Evolutionary conservation across 2,797 vertebrate genomes (phyloP).

Genomic region (Odontamblyopus rebecca): DNA sequence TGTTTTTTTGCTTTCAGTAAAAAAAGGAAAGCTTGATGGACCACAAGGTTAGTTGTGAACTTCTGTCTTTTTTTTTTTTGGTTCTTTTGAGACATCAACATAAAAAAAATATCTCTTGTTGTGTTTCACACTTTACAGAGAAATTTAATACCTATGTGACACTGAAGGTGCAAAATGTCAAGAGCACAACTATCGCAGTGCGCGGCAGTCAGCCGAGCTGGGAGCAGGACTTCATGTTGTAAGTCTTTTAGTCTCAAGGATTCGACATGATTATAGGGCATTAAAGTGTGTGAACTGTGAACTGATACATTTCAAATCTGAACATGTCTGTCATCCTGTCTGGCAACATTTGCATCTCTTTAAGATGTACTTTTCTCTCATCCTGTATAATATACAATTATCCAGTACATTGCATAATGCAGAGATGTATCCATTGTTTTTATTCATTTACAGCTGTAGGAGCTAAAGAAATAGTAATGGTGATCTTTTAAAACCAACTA

Average conservation of each 20-base stretch:
- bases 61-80: neutral
- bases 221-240: conserved; percentile 99
- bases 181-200: conserved; percentile 96
- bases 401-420: neutral
- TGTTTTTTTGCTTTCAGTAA: conserved; percentile 79
- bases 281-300: neutral
- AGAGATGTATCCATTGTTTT: neutral
- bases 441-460: neutral
- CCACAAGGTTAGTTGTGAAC: conserved; percentile 86
- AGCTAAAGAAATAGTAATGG: neutral
- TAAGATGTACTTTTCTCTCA: neutral
- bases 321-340: neutral
- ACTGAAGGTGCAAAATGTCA: conserved; percentile 98
- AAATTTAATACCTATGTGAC: conserved; percentile 99
- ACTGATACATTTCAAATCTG: neutral
- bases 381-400: neutral
- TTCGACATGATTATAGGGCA: neutral
- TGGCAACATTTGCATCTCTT: neutral
- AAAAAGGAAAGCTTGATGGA: conserved; percentile 97
- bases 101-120: conserved; percentile 5
- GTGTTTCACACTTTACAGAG: conserved; percentile 75
- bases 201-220: conserved; percentile 94
- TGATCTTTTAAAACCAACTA: neutral
- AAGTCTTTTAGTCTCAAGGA: conserved; percentile 69
- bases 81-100: neutral